Evolutionary conservation across 2,888 invertebrate species (phyloP).

Genomic region (Strigamia crassipes): DNA sequence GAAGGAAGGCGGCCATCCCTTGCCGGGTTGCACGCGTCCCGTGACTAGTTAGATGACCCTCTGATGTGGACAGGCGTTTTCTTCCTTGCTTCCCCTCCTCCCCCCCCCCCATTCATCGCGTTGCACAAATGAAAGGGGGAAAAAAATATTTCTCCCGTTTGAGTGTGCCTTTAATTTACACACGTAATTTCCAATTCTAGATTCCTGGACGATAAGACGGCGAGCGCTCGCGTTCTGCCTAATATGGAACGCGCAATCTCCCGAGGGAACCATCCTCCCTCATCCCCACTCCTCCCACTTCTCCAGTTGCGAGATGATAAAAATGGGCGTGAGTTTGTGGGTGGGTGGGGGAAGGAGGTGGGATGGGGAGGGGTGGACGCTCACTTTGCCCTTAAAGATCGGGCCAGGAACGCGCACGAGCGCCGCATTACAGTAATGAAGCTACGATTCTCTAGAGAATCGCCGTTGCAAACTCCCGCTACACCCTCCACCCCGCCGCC

Average conservation of each 20-base stretch:
- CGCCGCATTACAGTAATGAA: conserved; percentile 42
- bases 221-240: conserved; percentile 4
- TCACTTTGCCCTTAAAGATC: conserved; percentile 38
- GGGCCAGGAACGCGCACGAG: conserved; percentile 19
- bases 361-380: conserved; percentile 7
- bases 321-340: conserved; percentile 8
- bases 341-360: conserved; percentile 17
- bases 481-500: not conserved
- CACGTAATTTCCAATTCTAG: conserved; percentile 32
- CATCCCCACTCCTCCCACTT: not conserved
- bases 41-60: not conserved
- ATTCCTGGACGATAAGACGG: conserved; percentile 13
- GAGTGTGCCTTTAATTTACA: conserved; percentile 21
- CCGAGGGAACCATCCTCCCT: conserved; percentile 1
- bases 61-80: not conserved
- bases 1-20: not conserved
- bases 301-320: conserved; percentile 15
- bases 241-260: not conserved
- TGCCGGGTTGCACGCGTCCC: not conserved
- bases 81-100: not conserved
- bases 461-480: not conserved
- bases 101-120: not conserved
- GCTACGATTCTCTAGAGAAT: conserved; percentile 18
- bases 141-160: not conserved
- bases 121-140: not conserved